Evolutionary conservation across 2,888 invertebrate genomes (phyloP).

Genomic region (Thysanoteuthis rhombus): DNA sequence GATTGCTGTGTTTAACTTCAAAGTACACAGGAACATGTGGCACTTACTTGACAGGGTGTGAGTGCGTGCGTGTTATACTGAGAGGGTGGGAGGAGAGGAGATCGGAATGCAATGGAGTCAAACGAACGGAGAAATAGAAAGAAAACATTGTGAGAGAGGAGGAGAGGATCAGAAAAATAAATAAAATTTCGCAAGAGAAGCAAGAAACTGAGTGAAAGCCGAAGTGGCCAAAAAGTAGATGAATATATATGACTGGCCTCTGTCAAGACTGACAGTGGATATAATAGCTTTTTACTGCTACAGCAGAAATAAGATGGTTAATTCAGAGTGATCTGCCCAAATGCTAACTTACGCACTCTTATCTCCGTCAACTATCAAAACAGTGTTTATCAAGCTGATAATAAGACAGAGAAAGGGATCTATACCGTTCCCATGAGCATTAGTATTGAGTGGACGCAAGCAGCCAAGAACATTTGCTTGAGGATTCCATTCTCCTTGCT

Average conservation of each 20-base stretch:
- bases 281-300: neutral
- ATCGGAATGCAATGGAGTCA: neutral
- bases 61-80: neutral
- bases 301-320: neutral
- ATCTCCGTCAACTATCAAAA: too few species aligned
- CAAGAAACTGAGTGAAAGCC: neutral
- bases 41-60: neutral
- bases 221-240: neutral
- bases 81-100: neutral
- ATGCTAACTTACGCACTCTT: too few species aligned
- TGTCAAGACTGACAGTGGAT: neutral
- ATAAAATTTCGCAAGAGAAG: neutral
- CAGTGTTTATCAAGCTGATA: too few species aligned
- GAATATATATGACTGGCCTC: neutral
- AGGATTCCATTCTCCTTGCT: too few species aligned
- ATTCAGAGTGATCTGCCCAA: too few species aligned
- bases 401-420: neutral
- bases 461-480: neutral
- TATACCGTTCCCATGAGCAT: neutral
- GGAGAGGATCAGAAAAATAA: neutral
- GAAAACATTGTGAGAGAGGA: neutral
- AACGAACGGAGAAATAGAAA: neutral
- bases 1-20: neutral
- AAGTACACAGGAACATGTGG: neutral
- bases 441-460: neutral